Evolutionary conservation across 2,888 invertebrate species (phyloP).

Genomic region (Gymnosoma rotundatum): DNA sequence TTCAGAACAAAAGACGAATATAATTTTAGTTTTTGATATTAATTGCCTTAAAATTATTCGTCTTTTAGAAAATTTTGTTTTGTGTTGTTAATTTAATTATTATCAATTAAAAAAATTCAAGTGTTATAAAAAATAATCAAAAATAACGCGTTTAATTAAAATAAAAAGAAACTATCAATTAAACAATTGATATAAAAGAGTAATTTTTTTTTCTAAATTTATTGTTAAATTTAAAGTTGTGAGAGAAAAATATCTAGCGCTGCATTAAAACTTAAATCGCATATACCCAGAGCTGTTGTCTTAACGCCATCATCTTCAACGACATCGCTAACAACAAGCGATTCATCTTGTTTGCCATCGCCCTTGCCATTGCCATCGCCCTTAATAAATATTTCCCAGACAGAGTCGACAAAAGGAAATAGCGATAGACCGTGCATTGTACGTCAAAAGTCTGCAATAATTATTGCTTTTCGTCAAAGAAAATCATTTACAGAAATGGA

Average conservation of each 20-base stretch:
- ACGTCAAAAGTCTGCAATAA: constrained; percentile 57
- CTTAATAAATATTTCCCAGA: constrained; percentile 8
- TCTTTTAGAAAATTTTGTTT: constrained; percentile 57
- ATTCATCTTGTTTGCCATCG: constrained; percentile 47
- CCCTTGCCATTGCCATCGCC: constrained; percentile 18
- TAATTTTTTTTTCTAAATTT: constrained; percentile 3
- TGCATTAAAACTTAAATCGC: constrained; percentile 57
- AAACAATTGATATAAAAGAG: not conserved
- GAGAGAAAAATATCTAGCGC: constrained; percentile 39
- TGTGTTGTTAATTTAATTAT: not conserved
- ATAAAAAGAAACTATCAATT: not conserved
- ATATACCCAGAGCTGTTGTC: constrained; percentile 68
- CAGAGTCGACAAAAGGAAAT: too few species aligned
- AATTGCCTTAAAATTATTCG: constrained; percentile 56
- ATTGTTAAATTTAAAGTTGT: constrained; percentile 60
- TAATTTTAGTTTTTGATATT: constrained; percentile 26
- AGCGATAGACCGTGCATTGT: not conserved
- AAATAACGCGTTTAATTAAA: too few species aligned
- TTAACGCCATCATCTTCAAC: constrained; percentile 76
- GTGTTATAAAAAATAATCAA: too few species aligned
- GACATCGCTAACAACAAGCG: constrained; percentile 71
- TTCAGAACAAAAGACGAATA: constrained; percentile 58
- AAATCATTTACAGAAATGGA: constrained; percentile 80
- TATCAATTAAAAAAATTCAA: too few species aligned
- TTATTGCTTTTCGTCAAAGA: constrained; percentile 75